Evolutionary conservation across 2,797 vertebrate genomes (phyloP), one percentile per base, ranked within the genome.

Genomic region (Petrocephalus sullivani): DNA sequence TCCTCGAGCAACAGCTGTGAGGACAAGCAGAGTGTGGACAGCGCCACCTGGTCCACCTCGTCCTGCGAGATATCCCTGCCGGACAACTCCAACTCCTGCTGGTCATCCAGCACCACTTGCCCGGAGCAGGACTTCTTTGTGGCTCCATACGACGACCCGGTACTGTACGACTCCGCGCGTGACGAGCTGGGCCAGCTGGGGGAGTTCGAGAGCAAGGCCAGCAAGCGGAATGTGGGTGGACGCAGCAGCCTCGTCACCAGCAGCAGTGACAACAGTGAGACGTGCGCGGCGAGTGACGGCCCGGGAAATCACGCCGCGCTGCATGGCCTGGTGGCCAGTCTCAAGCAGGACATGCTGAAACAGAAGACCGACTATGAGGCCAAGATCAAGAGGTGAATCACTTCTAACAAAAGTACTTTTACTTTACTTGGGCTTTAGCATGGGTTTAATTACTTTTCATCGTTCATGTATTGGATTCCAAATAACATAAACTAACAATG

Each of bases 41-140:
- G 98, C 1, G 98, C 98, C 90, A 99, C 98, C 53, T 99, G 98
- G 98, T 99, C 98, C 90, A 99, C 98, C 0, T 99, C 98, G 7
- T 99, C 98, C 19, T 99, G 98, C 49, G 98, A 99, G 90, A 99
- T 99, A 93, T 99, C 98, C 28, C 96, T 99, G 0, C 98, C 98
- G 0, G 98, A 99, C 91, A 97, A 98, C 92, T 98, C 98, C 91
- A 97, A 95, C 3, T 99, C 98, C 87, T 99, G 97, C 84, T 98
- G 98, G 87, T 99, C 98, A 0, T 99, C 98, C 88, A 99, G 98
- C 86, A 99, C 98, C 53, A 99, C 98, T 85, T 99, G 98, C 90
- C 98, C 98, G 0, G 98, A 99, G 88, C 98, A 97, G 93, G 98
- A 99, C 95, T 98, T 98, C 91, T 98, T 96, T 1, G 94, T 90